A percentile compares a stretch with the other conserved stretches of the same genome.
These are phyloP conservation scores for Epinotia bilunana DNA, from an alignment of 2,888 invertebrate genomes.

Conservation along the genomic window DNA sequence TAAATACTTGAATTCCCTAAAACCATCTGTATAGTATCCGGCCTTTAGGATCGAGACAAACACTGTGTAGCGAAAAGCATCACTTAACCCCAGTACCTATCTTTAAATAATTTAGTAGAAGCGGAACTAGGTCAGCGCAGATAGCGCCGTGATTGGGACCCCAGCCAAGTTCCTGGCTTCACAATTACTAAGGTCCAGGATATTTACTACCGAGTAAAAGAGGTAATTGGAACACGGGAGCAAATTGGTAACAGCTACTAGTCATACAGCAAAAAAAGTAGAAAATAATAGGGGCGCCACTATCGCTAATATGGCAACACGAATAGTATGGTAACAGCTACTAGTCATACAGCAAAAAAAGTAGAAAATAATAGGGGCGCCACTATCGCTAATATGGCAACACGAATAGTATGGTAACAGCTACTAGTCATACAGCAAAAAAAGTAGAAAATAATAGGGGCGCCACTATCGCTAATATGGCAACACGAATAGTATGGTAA, in stretches of 20 bases:
- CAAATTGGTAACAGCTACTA: not conserved
- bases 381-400: no score
- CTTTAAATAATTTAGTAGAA: slow-evolving; percentile 33
- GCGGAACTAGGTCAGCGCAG: slow-evolving; percentile 45
- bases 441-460: no score
- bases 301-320: no score
- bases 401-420: not conserved
- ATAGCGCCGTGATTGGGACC: slow-evolving; percentile 37
- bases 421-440: no score
- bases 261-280: no score
- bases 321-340: not conserved
- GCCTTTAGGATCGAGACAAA: slow-evolving; percentile 27
- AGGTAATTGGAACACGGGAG: slow-evolving; percentile 9
- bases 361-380: no score
- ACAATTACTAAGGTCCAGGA: slow-evolving; percentile 54
- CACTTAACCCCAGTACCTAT: slow-evolving; percentile 35
- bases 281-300: no score
- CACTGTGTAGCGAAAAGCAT: slow-evolving; percentile 22
- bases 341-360: no score
- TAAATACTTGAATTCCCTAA: slow-evolving; percentile 17
- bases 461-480: no score
- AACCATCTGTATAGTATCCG: slow-evolving; percentile 15
- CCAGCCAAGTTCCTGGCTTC: slow-evolving; percentile 57
- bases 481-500: not conserved
- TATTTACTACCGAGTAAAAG: slow-evolving; percentile 28